phyloP scores from a whole-genome alignment of 2,113 vertebrate species.

The Actenoides lindsayi region DNA sequence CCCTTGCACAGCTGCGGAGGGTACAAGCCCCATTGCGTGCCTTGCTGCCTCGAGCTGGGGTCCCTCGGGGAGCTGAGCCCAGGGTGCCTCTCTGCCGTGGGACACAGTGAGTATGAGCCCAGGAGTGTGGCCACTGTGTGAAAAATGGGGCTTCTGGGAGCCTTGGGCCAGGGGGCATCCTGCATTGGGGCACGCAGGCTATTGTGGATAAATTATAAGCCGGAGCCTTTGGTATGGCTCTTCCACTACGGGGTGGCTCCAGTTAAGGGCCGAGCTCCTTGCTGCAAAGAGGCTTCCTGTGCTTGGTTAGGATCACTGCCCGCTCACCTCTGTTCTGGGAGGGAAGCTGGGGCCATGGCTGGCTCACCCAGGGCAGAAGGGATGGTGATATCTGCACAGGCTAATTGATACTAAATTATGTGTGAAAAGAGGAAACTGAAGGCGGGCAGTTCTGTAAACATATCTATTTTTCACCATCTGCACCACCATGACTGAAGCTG shows the following conservation, averaged over 20 bases:
- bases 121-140: fast-evolving
- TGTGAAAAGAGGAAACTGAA: background rate
- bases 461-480: slow-evolving; percentile 18
- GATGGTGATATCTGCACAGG: background rate
- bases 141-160: background rate
- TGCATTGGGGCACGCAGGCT: fast-evolving
- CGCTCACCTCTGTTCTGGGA: fast-evolving
- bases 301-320: fast-evolving
- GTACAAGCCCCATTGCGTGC: background rate
- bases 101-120: fast-evolving
- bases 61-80: background rate
- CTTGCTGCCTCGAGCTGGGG: background rate
- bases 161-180: too few species aligned
- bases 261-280: fast-evolving
- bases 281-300: fast-evolving
- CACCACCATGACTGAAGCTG: background rate
- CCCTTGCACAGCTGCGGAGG: fast-evolving
- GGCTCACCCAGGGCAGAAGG: background rate
- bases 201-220: fast-evolving
- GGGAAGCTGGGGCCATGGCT: background rate
- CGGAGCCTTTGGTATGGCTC: background rate
- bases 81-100: background rate
- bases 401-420: slow-evolving; percentile 33
- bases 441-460: background rate
- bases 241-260: background rate